Percentiles rank a stretch among this genome's conserved stretches.
Evolutionary conservation across 2,888 invertebrate species (phyloP).

Genomic region (Patella ulyssiponensis): DNA sequence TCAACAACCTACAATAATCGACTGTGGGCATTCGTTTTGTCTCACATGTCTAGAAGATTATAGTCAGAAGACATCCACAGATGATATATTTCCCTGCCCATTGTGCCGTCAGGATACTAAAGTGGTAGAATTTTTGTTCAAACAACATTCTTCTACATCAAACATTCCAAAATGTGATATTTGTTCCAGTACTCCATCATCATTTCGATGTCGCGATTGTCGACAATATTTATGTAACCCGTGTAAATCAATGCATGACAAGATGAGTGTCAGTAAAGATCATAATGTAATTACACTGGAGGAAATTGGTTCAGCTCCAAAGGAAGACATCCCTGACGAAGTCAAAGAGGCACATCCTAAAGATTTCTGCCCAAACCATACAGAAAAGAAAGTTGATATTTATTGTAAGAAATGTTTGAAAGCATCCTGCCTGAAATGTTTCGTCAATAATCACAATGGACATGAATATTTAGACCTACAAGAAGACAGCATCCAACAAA

Average conservation of each 20-base stretch:
- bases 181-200: not conserved
- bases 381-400: not conserved
- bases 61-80: too few species aligned
- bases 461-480: not conserved
- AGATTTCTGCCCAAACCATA: not conserved
- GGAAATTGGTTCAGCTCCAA: not conserved
- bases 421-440: not conserved
- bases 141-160: not conserved
- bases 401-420: not conserved
- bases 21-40: too few species aligned
- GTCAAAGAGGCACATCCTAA: not conserved
- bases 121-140: too few species aligned
- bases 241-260: not conserved
- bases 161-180: not conserved
- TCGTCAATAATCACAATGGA: not conserved
- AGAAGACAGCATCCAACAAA: not conserved
- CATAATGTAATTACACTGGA: not conserved
- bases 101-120: too few species aligned
- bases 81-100: too few species aligned
- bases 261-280: not conserved
- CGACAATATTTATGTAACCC: not conserved
- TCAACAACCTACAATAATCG: too few species aligned
- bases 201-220: conserved; percentile 3
- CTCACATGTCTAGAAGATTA: too few species aligned
- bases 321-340: not conserved